A percentile compares a stretch with the other conserved stretches of the same genome.
phyloP scores from a whole-genome alignment of 2,888 invertebrate species.

The Nomada ferruginata region DNA sequence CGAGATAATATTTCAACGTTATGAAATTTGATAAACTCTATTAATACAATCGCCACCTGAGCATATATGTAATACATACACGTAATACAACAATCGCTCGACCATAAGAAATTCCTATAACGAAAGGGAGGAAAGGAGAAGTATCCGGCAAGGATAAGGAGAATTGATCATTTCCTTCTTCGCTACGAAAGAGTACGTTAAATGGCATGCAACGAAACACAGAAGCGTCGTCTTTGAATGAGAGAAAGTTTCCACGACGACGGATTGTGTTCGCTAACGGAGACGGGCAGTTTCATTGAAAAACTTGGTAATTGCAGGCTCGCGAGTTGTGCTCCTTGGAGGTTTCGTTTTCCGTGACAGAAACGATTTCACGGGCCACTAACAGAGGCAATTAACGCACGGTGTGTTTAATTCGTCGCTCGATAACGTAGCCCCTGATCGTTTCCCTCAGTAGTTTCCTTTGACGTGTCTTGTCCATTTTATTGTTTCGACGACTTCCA shows the following conservation, averaged over 20 bases:
- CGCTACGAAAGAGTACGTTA: background rate
- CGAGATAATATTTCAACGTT: background rate
- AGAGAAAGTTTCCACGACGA: background rate
- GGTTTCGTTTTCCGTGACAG: conserved; percentile 21
- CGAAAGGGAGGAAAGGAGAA: background rate
- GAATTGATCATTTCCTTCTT: background rate
- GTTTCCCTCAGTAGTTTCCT: background rate
- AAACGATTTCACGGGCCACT: conserved; percentile 31
- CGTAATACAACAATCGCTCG: too few species aligned
- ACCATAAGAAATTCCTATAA: background rate
- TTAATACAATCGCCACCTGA: background rate
- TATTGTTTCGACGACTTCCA: too few species aligned
- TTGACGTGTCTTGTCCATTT: background rate
- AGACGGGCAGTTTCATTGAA: conserved; percentile 11
- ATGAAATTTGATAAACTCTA: background rate
- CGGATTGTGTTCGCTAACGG: too few species aligned
- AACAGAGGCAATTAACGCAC: conserved; percentile 22
- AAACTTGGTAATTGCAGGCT: conserved; percentile 21
- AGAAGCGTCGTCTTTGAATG: background rate
- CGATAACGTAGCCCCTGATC: conserved; percentile 3
- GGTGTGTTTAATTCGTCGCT: conserved; percentile 4
- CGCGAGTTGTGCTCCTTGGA: background rate
- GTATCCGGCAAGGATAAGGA: too few species aligned
- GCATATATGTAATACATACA: too few species aligned
- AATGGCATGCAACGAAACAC: background rate